These are phyloP conservation scores for Camponotus pennsylvanicus DNA, from an alignment of 1,140 invertebrate genomes.

Conservation along the genomic window DNA sequence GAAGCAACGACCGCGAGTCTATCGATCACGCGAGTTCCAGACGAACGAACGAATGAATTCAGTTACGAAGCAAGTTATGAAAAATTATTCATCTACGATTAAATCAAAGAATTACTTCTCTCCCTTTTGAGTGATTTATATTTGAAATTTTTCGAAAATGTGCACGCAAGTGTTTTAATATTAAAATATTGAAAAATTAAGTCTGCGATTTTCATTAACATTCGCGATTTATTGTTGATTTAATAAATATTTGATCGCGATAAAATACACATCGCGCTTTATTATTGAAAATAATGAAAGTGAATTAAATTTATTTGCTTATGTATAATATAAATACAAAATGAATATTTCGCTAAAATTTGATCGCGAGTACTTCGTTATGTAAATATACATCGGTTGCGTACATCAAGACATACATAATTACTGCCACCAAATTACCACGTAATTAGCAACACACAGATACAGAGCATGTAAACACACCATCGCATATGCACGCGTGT, in stretches of 20 bases:
- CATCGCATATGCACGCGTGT: constrained; percentile 13
- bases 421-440: too few species aligned
- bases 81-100: background rate
- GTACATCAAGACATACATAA: constrained; percentile 15
- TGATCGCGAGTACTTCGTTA: background rate
- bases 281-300: background rate
- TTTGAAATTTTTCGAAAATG: background rate
- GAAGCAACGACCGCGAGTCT: constrained; percentile 25
- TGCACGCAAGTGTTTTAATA: background rate
- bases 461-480: constrained; percentile 5
- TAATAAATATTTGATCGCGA: background rate
- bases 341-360: background rate
- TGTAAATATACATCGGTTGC: background rate
- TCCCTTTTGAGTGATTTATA: background rate
- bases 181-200: background rate
- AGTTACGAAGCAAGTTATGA: background rate
- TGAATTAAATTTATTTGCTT: background rate
- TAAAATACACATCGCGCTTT: background rate
- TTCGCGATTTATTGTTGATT: background rate
- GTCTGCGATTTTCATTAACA: background rate
- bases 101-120: constrained; percentile 12
- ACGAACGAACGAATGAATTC: constrained; percentile 9
- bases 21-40: constrained; percentile 19
- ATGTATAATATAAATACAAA: background rate
- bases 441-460: background rate